Conservation (phyloP, 2,888 invertebrate species). For the Mesodorylaimus sp. region DNA sequence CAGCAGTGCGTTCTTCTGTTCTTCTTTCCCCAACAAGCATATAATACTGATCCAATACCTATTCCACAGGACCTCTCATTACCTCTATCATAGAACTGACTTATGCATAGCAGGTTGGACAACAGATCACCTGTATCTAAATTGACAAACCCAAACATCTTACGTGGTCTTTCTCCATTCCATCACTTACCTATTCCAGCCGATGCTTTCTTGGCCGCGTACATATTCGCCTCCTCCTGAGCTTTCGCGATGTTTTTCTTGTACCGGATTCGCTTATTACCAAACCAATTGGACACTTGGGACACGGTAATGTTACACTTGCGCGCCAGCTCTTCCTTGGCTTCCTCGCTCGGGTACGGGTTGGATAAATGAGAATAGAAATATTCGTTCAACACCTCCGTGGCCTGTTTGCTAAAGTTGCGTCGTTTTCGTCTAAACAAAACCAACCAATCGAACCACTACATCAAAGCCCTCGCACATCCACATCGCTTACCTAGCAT, state of each 20-base stretch:
- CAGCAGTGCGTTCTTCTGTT: too few species aligned
- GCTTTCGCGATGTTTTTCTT: conserved; percentile 99
- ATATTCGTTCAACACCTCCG: conserved; percentile 96
- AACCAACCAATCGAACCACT: too few species aligned
- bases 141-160: too few species aligned
- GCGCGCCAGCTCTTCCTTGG: conserved; percentile 94
- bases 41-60: too few species aligned
- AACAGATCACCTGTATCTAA: too few species aligned
- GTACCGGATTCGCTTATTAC: conserved; percentile 96
- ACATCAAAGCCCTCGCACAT: too few species aligned
- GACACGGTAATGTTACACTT: conserved; percentile 97
- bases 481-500: conserved; percentile 19
- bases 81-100: too few species aligned
- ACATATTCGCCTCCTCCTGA: conserved; percentile 94
- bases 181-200: too few species aligned
- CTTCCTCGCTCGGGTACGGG: conserved; percentile 98
- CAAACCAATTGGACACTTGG: conserved; percentile 97
- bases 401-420: conserved; percentile 98
- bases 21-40: too few species aligned
- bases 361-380: conserved; percentile 98
- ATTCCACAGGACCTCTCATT: too few species aligned
- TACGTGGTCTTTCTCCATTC: too few species aligned
- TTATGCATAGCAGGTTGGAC: too few species aligned
- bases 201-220: conserved; percentile 83
- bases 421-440: conserved; percentile 55